Conservation (phyloP, 2,797 vertebrate species). For the Sus cebifrons region DNA sequence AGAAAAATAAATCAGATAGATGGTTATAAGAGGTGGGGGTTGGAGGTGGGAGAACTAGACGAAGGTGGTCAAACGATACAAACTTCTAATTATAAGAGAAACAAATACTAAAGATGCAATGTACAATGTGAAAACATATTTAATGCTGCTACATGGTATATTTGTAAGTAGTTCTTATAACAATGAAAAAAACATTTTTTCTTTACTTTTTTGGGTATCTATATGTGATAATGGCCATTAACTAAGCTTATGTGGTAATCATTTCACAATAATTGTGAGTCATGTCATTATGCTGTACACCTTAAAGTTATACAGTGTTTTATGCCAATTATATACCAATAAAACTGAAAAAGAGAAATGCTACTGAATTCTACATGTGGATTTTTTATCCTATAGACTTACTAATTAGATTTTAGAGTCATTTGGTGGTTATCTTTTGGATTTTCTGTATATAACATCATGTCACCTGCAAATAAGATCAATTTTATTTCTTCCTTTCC, state of each 20-base stretch:
- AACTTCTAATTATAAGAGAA: neutral
- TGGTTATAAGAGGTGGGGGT: neutral
- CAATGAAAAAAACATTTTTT: neutral
- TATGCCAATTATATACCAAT: too few relatives aligned
- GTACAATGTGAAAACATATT: neutral
- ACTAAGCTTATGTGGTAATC: too few relatives aligned
- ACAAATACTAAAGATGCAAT: too few relatives aligned
- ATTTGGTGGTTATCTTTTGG: neutral
- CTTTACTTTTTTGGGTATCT: neutral
- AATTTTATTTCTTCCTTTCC: too few relatives aligned
- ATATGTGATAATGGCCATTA: neutral
- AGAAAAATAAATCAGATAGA: neutral
- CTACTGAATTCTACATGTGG: neutral
- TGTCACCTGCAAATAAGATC: too few relatives aligned
- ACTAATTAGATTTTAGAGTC: neutral
- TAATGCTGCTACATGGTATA: neutral
- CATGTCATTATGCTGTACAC: too few relatives aligned
- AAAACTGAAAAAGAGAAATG: too few relatives aligned
- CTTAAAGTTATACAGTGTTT: too few relatives aligned
- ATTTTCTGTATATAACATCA: neutral
- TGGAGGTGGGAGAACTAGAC: too few relatives aligned
- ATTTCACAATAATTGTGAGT: too few relatives aligned
- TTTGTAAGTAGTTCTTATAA: neutral
- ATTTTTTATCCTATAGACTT: neutral
- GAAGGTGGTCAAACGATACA: neutral